A percentile compares a stretch with the other conserved stretches of the same genome.
Evolutionary conservation across 2,113 vertebrate species (phyloP).

Genomic region (Gadus chalcogrammus): DNA sequence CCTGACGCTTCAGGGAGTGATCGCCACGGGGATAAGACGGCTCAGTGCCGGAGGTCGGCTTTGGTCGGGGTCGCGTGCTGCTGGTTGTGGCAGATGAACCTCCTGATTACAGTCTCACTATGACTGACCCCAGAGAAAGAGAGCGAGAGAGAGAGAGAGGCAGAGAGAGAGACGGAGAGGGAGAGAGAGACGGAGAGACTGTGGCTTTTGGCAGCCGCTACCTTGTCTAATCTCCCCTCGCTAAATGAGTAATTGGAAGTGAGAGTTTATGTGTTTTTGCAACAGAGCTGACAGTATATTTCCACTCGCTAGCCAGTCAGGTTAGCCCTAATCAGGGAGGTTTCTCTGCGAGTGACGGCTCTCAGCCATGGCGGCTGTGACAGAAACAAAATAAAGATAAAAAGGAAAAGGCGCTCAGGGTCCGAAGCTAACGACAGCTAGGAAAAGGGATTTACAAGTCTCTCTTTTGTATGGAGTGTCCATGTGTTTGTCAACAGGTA

Average conservation of each 20-base stretch:
- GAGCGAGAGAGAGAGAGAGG: slow-evolving; percentile 51
- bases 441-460: slow-evolving; percentile 37
- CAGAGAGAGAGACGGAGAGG: slow-evolving; percentile 56
- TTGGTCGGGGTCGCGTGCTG: not conserved
- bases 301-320: slow-evolving; percentile 63
- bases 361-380: slow-evolving; percentile 65
- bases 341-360: slow-evolving; percentile 82
- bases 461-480: slow-evolving; percentile 22
- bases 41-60: no score
- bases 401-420: not conserved
- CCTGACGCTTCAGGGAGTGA: slow-evolving; percentile 36
- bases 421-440: slow-evolving; percentile 54
- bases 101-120: slow-evolving; percentile 72
- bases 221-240: slow-evolving; percentile 73
- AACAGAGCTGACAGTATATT: slow-evolving; percentile 79
- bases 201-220: slow-evolving; percentile 64
- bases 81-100: not conserved
- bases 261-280: slow-evolving; percentile 83
- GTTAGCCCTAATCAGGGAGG: slow-evolving; percentile 73
- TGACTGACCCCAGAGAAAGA: slow-evolving; percentile 67
- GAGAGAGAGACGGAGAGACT: slow-evolving; percentile 3
- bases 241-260: slow-evolving; percentile 83
- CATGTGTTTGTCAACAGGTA: slow-evolving; percentile 11
- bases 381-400: slow-evolving; percentile 51
- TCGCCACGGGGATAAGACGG: slow-evolving; percentile 19